Evolutionary conservation across 2,113 vertebrate genomes (phyloP).

Genomic region (Triplophysa rosa): DNA sequence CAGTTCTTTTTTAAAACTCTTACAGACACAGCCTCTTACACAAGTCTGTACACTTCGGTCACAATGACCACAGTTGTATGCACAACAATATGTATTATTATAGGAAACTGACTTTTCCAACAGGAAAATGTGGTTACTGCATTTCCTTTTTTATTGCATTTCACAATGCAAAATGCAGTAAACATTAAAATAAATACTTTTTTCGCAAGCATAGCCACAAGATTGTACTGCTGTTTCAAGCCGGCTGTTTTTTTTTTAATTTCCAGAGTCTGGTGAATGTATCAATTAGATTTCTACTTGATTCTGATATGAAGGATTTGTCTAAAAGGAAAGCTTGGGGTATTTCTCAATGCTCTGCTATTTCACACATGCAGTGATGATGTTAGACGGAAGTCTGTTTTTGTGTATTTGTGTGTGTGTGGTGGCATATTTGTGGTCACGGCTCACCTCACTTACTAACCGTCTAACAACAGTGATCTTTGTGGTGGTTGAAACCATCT

Average conservation of each 20-base stretch:
- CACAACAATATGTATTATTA: too few species aligned
- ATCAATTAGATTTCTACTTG: background rate
- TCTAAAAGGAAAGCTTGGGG: background rate
- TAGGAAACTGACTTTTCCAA: too few species aligned
- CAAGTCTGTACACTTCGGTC: background rate
- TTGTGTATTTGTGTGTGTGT: constrained; percentile 9
- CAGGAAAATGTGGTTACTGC: too few species aligned
- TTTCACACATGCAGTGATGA: constrained; percentile 5
- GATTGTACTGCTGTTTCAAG: too few species aligned
- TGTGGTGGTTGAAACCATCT: background rate
- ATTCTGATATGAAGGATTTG: background rate
- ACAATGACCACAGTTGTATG: background rate
- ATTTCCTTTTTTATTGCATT: too few species aligned
- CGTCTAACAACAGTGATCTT: background rate
- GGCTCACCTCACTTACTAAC: constrained; percentile 39
- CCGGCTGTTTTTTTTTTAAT: too few species aligned
- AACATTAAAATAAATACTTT: too few species aligned
- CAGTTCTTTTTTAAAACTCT: background rate
- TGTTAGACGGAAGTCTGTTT: background rate
- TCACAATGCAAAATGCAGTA: too few species aligned
- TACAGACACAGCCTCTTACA: too few species aligned
- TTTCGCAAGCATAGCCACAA: too few species aligned
- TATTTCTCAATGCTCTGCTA: constrained; percentile 3
- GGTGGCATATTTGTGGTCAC: constrained; percentile 24
- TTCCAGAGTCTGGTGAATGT: too few species aligned